Conservation (phyloP, 2,888 invertebrate genomes). For the Crioceris asparagi region DNA sequence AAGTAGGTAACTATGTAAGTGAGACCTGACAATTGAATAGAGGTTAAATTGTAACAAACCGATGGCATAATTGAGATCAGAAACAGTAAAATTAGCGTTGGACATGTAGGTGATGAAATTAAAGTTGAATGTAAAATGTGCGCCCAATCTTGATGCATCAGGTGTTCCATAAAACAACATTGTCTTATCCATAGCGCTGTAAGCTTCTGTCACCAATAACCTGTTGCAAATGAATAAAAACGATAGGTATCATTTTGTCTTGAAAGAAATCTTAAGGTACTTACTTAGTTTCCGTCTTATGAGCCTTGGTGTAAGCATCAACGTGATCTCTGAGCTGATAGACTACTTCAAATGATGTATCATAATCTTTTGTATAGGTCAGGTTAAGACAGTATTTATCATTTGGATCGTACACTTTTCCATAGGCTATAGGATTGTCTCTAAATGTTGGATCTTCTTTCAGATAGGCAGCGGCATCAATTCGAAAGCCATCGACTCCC, state of each 20-base stretch:
- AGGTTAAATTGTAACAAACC: constrained; percentile 55
- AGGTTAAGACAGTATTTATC: constrained; percentile 45
- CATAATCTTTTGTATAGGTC: constrained; percentile 47
- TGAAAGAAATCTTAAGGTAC: no score
- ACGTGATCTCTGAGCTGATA: constrained; percentile 54
- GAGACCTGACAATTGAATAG: constrained; percentile 47
- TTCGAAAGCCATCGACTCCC: constrained; percentile 79
- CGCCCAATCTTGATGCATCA: constrained; percentile 40
- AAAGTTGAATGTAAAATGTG: constrained; percentile 74
- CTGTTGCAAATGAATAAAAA: no score
- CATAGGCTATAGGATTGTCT: constrained; percentile 37
- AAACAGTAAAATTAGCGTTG: constrained; percentile 45
- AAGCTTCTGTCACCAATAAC: constrained; percentile 70
- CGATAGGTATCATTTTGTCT: no score
- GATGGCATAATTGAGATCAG: constrained; percentile 49
- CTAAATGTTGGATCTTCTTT: constrained; percentile 34
- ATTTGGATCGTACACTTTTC: constrained; percentile 43
- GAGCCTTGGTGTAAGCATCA: constrained; percentile 42
- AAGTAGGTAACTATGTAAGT: no score
- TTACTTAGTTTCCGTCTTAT: constrained; percentile 35
- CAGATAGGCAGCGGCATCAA: constrained; percentile 57
- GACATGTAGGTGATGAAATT: constrained; percentile 51
- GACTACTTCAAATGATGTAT: constrained; percentile 52
- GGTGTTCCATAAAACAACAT: constrained; percentile 56
- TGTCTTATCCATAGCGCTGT: constrained; percentile 47